Percentiles rank a stretch among this genome's conserved stretches.
phyloP scores from a whole-genome alignment of 1,140 invertebrate species.

The Brachionus rubens region DNA sequence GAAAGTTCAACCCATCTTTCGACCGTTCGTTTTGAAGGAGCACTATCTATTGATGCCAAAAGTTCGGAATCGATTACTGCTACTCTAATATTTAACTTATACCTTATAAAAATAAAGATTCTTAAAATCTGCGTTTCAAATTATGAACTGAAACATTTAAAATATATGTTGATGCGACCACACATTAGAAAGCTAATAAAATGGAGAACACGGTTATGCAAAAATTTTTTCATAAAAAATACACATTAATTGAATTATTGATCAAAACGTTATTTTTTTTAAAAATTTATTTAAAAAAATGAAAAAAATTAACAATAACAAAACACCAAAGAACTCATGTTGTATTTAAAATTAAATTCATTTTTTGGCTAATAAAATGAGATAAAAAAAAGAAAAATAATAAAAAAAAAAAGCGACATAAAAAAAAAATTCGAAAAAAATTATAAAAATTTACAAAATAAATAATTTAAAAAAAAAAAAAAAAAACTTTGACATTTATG shows the following conservation, averaged over 20 bases:
- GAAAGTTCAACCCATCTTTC: no score
- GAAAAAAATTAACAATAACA: conserved; percentile 11
- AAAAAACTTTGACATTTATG: no score
- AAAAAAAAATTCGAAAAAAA: neutral
- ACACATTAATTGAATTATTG: neutral
- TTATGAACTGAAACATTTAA: no score
- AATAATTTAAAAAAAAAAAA: conserved; percentile 4
- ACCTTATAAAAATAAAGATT: no score
- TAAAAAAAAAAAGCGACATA: neutral
- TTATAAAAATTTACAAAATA: neutral
- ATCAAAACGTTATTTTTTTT: neutral
- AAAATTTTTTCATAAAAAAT: neutral
- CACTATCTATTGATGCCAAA: no score
- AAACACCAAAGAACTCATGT: conserved; percentile 27
- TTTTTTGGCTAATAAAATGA: neutral
- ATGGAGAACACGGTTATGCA: no score
- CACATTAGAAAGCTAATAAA: no score
- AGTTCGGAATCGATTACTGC: no score
- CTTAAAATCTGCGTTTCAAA: no score
- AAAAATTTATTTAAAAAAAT: neutral
- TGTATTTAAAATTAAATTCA: neutral
- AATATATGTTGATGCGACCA: no score
- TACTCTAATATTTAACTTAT: no score
- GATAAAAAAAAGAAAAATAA: neutral
- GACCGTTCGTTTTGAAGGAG: no score